Conservation (phyloP, 2,888 invertebrate species). For the Ischnura elegans region DNA sequence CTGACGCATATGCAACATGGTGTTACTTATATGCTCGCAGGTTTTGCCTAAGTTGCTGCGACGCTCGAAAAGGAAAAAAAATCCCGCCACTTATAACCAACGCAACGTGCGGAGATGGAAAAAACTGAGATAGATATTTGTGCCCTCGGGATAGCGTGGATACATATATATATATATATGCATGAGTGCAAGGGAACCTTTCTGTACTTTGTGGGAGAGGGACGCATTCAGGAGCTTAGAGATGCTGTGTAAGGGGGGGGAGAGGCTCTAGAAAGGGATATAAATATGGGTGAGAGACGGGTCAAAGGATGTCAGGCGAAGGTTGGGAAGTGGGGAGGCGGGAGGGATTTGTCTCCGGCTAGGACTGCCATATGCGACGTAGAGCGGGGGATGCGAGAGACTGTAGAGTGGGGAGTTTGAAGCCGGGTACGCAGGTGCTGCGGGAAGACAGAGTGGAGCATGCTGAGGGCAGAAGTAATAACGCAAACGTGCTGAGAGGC, state of each 20-base stretch:
- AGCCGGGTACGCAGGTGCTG: slow-evolving; percentile 52
- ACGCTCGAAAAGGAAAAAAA: not conserved
- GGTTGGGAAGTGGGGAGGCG: not conserved
- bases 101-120: not conserved
- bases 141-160: not conserved
- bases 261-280: not conserved
- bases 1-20: slow-evolving; percentile 28
- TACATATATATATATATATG: not conserved
- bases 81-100: not conserved
- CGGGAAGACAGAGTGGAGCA: slow-evolving; percentile 57
- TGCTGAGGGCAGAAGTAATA: slow-evolving; percentile 62
- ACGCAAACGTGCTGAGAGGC: slow-evolving; percentile 59
- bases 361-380: not conserved
- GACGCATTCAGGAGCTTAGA: not conserved
- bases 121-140: not conserved
- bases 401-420: not conserved
- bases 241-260: not conserved
- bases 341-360: not conserved
- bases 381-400: not conserved
- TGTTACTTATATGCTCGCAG: not conserved
- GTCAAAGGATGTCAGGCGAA: not conserved
- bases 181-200: not conserved
- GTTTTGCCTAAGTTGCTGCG: slow-evolving; percentile 15
- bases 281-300: slow-evolving; percentile 54
- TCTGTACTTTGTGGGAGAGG: not conserved